These are phyloP conservation scores for Tetramorium simillimum DNA, from an alignment of 1,140 invertebrate genomes.

Conservation along the genomic window DNA sequence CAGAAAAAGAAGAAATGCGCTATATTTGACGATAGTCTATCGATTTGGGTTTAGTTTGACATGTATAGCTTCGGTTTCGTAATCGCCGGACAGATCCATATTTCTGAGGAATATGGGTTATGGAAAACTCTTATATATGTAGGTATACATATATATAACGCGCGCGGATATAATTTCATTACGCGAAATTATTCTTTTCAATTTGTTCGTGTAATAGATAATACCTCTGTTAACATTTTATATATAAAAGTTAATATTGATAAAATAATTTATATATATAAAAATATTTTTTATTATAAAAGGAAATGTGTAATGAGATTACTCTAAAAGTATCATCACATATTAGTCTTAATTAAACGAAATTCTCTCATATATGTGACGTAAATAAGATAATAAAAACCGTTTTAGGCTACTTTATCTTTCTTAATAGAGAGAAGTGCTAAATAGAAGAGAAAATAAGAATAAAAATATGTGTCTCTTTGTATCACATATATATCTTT, in stretches of 20 bases:
- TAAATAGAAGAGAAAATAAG: not conserved
- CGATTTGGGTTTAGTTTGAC: not conserved
- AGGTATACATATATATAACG: too few relatives aligned
- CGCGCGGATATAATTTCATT: not conserved
- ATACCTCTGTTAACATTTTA: too few relatives aligned
- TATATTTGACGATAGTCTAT: not conserved
- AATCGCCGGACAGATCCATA: not conserved
- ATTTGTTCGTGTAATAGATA: too few relatives aligned
- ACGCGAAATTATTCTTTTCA: not conserved
- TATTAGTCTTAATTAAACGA: slow-evolving; percentile 22
- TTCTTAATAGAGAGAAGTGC: not conserved
- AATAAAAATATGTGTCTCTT: not conserved
- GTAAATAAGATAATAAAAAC: not conserved
- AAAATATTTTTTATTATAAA: not conserved
- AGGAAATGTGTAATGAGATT: not conserved
- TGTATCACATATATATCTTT: not conserved
- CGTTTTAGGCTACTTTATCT: not conserved
- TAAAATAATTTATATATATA: not conserved
- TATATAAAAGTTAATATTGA: not conserved
- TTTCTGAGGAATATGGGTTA: not conserved
- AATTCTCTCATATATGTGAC: not conserved
- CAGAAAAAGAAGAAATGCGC: not conserved
- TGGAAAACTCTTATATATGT: not conserved
- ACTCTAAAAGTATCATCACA: not conserved
- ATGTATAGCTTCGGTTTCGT: not conserved